phyloP scores from a whole-genome alignment of 2,113 vertebrate species.

The Ia io region DNA sequence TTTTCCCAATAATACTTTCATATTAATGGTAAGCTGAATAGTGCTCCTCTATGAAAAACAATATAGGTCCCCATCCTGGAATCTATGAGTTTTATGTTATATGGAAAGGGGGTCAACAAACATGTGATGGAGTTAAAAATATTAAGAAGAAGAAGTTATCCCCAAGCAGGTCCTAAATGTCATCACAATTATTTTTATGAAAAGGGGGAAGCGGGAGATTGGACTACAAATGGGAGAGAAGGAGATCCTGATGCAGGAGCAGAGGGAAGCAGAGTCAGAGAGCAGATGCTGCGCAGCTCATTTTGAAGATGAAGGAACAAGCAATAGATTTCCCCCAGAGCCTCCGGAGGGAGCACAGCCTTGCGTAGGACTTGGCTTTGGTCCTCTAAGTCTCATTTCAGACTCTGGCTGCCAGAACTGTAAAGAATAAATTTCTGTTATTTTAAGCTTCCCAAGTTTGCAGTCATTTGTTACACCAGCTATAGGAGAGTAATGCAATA shows the following conservation, averaged over 20 bases:
- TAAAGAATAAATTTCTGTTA: neutral
- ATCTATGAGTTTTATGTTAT: neutral
- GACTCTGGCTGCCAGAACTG: neutral
- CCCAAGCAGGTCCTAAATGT: neutral
- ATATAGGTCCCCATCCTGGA: neutral
- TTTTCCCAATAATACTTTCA: neutral
- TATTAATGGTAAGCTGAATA: neutral
- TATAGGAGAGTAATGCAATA: neutral
- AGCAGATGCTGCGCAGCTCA: neutral
- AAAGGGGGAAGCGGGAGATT: neutral
- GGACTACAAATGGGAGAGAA: neutral
- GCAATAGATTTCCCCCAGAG: neutral
- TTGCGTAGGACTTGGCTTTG: neutral
- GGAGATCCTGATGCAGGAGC: neutral
- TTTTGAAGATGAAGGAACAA: neutral
- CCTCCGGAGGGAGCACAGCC: neutral
- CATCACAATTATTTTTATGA: neutral
- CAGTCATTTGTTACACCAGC: neutral
- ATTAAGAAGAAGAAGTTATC: neutral
- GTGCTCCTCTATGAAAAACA: neutral
- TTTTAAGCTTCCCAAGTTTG: neutral
- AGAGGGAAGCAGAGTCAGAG: neutral
- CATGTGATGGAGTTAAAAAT: neutral
- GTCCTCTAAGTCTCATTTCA: neutral
- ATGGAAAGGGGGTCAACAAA: neutral